Evolutionary conservation across 2,888 invertebrate species (phyloP), one percentile per base, ranked within the genome.

Genomic region (Noctua fimbriata): DNA sequence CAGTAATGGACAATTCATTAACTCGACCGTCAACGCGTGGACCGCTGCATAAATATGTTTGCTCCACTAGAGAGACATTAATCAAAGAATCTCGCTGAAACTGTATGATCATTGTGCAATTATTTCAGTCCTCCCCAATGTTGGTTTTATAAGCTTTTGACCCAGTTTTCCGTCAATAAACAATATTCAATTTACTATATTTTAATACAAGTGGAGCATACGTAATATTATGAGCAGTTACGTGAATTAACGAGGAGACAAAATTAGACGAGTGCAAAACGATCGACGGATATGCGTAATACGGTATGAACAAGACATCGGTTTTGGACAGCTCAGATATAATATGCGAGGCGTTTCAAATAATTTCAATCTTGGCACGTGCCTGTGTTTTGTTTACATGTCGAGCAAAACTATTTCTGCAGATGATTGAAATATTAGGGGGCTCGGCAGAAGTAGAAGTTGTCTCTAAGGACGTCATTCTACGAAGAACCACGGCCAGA

Each of bases 1-100:
- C 81, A 76, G 66, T 89, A 89, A 89, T 90, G 88, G 90, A 85
- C 88, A 84, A 89, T 88, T 89, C 86, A 91, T 91, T 89, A 90
- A 82, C 76, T 87, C 74, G 84, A 87, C 90, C 88, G 79, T 78
- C 76, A 79, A 83, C 78, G 83, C 69, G 72, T 73, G 60, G 78
- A 72, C 71, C 47, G 70, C 58, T 44, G 65, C 74, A 72, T 71
- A 74, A 82, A 85, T 82, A 75, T 77, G 63, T 78, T 82, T 80
- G 74, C 81, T 81, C 75, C 78, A 71, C 41, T 76, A n/a, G n/a
- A 69, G 18, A 41, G 36, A 63, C 28, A 63, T 79, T 55, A 69
- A 79, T 76, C 73, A 76, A 76, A 73, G 60, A 55, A 58, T 66
- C 81, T 63, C n/a, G 63, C 47, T 67, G 85, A 87, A 70, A 65